Percentiles rank a stretch among this genome's conserved stretches.
Evolutionary conservation across 1,140 invertebrate genomes (phyloP).

Genomic region (Chlorops oryzae): DNA sequence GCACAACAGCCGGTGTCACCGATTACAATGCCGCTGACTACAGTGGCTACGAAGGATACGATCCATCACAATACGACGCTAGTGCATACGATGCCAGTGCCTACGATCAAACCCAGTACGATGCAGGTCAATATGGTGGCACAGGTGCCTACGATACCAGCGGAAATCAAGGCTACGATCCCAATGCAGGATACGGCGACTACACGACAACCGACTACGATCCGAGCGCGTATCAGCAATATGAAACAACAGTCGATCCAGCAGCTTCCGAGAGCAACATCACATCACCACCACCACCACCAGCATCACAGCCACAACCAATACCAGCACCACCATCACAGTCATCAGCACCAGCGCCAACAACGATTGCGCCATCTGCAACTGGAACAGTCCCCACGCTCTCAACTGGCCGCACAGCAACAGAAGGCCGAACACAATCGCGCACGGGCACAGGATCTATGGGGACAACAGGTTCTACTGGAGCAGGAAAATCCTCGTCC

Average conservation of each 20-base stretch:
- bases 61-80: slow-evolving; percentile 44
- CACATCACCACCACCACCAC: slow-evolving; percentile 13
- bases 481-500: slow-evolving; percentile 38
- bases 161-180: slow-evolving; percentile 27
- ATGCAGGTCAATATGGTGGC: slow-evolving; percentile 29
- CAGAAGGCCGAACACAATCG: slow-evolving; percentile 40
- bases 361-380: neutral
- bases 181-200: slow-evolving; percentile 19
- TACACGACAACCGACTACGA: slow-evolving; percentile 15
- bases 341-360: slow-evolving; percentile 11
- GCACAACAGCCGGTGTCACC: slow-evolving; percentile 20
- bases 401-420: slow-evolving; percentile 15
- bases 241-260: slow-evolving; percentile 11
- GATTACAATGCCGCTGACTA: slow-evolving; percentile 41
- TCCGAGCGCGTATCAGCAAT: slow-evolving; percentile 16
- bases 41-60: slow-evolving; percentile 34
- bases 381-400: slow-evolving; percentile 1
- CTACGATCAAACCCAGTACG: slow-evolving; percentile 37
- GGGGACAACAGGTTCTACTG: slow-evolving; percentile 38
- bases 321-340: slow-evolving; percentile 12
- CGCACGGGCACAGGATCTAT: slow-evolving; percentile 39
- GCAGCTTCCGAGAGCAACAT: slow-evolving; percentile 4
- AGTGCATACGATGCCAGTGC: slow-evolving; percentile 33
- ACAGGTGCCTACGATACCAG: slow-evolving; percentile 17
- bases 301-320: slow-evolving; percentile 21